Conservation (phyloP, 2,113 vertebrate species). For the Formicarius rufipectus region DNA sequence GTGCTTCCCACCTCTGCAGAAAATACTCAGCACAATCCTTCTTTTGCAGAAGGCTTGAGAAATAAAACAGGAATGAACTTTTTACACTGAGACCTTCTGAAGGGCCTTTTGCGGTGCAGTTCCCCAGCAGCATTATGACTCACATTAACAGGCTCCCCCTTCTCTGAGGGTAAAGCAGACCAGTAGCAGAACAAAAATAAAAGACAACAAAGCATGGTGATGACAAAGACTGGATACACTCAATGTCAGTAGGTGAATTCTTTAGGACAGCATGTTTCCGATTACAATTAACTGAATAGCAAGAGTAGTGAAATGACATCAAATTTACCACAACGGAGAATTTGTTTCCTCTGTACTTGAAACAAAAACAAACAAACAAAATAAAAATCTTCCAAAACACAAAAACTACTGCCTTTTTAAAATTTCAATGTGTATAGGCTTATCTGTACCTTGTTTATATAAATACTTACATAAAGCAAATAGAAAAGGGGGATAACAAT, state of each 20-base stretch:
- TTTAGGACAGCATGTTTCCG: slow-evolving; percentile 69
- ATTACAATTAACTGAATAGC: slow-evolving; percentile 61
- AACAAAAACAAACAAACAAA: not conserved
- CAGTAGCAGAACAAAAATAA: slow-evolving; percentile 19
- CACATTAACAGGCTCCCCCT: not conserved
- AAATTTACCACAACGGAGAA: slow-evolving; percentile 53
- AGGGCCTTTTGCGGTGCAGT: not conserved
- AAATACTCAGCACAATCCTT: not conserved
- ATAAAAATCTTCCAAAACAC: not conserved
- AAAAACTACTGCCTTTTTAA: not conserved
- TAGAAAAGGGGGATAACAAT: slow-evolving; percentile 12
- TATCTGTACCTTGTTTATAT: not conserved
- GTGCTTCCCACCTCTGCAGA: not conserved
- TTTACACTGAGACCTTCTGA: not conserved
- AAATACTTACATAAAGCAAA: not conserved
- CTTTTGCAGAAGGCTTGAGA: not conserved
- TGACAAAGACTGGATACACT: slow-evolving; percentile 58
- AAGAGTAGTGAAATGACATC: slow-evolving; percentile 52
- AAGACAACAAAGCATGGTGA: slow-evolving; percentile 61
- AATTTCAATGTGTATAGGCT: not conserved
- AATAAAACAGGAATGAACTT: not conserved
- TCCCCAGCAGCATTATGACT: not conserved
- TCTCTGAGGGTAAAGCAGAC: not conserved
- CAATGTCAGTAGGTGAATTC: slow-evolving; percentile 66
- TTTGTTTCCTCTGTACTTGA: slow-evolving; percentile 20